Base-by-base conservation (phyloP, 2,113 vertebrate genomes). In the Erythrocercus mccallii region DNA sequence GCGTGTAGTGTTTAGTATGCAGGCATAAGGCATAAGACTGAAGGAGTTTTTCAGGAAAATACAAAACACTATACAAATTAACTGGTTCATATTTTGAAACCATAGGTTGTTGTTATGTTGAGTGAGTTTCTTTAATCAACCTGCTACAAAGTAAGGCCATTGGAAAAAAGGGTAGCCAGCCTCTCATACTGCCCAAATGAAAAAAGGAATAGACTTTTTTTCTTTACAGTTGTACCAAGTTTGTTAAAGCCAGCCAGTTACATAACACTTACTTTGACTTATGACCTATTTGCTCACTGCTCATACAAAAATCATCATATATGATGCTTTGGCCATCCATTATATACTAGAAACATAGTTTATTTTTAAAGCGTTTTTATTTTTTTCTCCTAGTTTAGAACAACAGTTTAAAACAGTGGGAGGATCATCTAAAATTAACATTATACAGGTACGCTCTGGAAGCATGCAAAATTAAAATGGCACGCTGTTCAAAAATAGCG, bases 251-350 rank as follows among this genome's bases (percentile, higher is more conserved):
- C 77, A 95, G 53, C 12, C 79, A 77, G 92, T 97, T 97, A 96
- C 73, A 24, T 97, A 97, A 97, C 70, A 81, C 58, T 91, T 77
- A 92, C 69, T 95, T 88, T 83, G 90, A 96, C 90, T 96, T 95
- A 74, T 5, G 83, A 95, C 89, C 92, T 92, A 94, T 97, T 88
- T 93, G 93, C 56, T 94, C 51, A 51, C 60, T 10, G 56, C 53
- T 91, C 68, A 40, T 28, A 91, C 6, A 83, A 71, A 85, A 87
- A 83, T 8, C 27, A 89, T 47, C 72, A 35, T 72, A 56, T 61
- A 58, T 21, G 51, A 93, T 14, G 27, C 57, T 28, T 48, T 69
- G 74, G 48, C n/a, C 71, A 71, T 20, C 53, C 70, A 86, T 64
- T 35, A 90, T 0, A 2, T 1, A 1, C 45, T 8, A 35, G 27